Evolutionary conservation across 2,113 vertebrate species (phyloP).

Genomic region (Bujurquina vittata): DNA sequence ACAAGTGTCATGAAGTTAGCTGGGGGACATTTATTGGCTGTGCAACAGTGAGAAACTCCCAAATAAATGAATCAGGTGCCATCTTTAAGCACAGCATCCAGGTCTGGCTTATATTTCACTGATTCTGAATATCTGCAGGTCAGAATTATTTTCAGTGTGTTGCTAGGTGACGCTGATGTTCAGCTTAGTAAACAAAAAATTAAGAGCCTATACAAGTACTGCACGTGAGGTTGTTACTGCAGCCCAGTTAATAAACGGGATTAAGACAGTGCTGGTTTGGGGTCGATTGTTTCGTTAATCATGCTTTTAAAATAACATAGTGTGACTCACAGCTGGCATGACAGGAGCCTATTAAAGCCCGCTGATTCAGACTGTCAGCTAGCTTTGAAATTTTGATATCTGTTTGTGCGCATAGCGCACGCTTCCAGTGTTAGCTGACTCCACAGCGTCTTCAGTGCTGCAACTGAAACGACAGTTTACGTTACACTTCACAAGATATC

Average conservation of each 20-base stretch:
- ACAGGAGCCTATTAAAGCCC: not conserved
- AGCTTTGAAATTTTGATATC: conserved; percentile 2
- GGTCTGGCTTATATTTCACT: not conserved
- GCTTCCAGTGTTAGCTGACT: not conserved
- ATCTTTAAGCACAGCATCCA: not conserved
- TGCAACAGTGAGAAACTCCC: not conserved
- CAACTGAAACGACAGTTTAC: not conserved
- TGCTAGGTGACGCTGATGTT: not conserved
- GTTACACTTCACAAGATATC: not conserved
- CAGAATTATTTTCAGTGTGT: not conserved
- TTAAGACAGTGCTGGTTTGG: too few species aligned
- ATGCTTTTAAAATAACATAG: not conserved
- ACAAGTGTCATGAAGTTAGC: not conserved
- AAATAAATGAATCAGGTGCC: too few species aligned
- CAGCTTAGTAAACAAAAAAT: too few species aligned
- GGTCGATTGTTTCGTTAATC: not conserved
- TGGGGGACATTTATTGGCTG: not conserved
- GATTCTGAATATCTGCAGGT: not conserved
- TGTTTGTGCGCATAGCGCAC: not conserved
- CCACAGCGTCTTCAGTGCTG: not conserved
- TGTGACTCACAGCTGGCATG: not conserved
- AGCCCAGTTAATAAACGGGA: not conserved
- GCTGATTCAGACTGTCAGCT: not conserved
- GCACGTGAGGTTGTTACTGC: not conserved
- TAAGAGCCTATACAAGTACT: not conserved